Conservation (phyloP, 1,140 invertebrate species). For the Drosophila tani region DNA sequence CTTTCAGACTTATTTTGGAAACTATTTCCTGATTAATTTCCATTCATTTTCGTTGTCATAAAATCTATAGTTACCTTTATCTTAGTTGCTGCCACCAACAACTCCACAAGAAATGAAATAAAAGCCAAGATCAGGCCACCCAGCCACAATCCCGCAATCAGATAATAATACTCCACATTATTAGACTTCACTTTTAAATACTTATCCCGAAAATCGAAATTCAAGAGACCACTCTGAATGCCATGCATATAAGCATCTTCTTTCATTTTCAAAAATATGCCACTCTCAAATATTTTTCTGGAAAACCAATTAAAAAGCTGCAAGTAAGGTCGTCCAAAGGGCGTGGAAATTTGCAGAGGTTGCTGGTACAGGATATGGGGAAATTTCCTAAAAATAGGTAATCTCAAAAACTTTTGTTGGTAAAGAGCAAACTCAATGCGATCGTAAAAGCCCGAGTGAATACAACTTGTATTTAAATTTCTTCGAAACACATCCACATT, state of each 20-base stretch:
- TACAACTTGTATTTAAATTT: conserved; percentile 50
- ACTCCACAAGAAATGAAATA: conserved; percentile 34
- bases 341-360: conserved; percentile 55
- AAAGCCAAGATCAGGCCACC: conserved; percentile 43
- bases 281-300: conserved; percentile 58
- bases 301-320: conserved; percentile 66
- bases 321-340: conserved; percentile 56
- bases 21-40: no score
- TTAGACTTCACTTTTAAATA: conserved; percentile 58
- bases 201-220: conserved; percentile 29
- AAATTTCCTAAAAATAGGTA: conserved; percentile 56
- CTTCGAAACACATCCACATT: conserved; percentile 45
- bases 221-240: conserved; percentile 55
- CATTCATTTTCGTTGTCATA: neutral
- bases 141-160: conserved; percentile 49
- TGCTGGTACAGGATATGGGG: conserved; percentile 52
- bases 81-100: neutral
- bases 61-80: neutral
- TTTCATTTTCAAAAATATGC: conserved; percentile 61
- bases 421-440: conserved; percentile 63
- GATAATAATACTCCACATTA: conserved; percentile 61
- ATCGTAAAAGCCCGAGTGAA: conserved; percentile 60
- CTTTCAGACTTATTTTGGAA: no score
- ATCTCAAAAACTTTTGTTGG: conserved; percentile 58
- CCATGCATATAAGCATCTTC: conserved; percentile 54